Percentiles rank a stretch among this genome's conserved stretches.
These are phyloP conservation scores for Knipowitschia caucasica DNA, from an alignment of 2,797 vertebrate genomes.

Conservation along the genomic window DNA sequence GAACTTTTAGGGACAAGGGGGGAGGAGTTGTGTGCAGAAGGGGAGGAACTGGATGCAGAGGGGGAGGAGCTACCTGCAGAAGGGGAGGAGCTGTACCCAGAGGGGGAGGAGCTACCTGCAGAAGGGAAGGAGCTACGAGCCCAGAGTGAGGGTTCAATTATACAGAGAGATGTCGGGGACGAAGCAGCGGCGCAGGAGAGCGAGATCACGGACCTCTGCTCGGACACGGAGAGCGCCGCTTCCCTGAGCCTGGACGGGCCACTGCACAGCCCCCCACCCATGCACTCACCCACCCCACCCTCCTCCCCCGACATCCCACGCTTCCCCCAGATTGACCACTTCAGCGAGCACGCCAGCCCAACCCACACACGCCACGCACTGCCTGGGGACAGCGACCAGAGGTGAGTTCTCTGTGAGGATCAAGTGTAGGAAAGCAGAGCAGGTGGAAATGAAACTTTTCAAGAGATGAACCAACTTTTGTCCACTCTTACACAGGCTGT, in stretches of 20 bases:
- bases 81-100: background rate
- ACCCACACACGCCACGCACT: conserved; percentile 50
- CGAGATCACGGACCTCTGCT: conserved; percentile 60
- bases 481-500: too few relatives aligned
- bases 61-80: background rate
- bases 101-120: conserved; percentile 5
- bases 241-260: conserved; percentile 74
- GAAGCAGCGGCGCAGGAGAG: conserved; percentile 47
- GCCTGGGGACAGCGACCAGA: conserved; percentile 40
- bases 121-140: conserved; percentile 34
- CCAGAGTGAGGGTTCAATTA: conserved; percentile 5
- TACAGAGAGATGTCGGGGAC: conserved; percentile 17
- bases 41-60: background rate
- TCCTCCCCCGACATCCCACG: conserved; percentile 62
- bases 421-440: too few relatives aligned
- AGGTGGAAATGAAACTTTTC: too few relatives aligned
- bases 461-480: too few relatives aligned
- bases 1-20: too few relatives aligned
- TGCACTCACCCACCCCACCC: conserved; percentile 65
- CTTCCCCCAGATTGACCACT: conserved; percentile 65
- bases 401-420: background rate
- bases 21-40: conserved; percentile 35
- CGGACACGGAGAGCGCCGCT: conserved; percentile 68
- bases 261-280: conserved; percentile 68
- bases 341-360: conserved; percentile 55